These are phyloP conservation scores for Lagopus muta DNA, from an alignment of 2,113 vertebrate genomes.

Conservation along the genomic window DNA sequence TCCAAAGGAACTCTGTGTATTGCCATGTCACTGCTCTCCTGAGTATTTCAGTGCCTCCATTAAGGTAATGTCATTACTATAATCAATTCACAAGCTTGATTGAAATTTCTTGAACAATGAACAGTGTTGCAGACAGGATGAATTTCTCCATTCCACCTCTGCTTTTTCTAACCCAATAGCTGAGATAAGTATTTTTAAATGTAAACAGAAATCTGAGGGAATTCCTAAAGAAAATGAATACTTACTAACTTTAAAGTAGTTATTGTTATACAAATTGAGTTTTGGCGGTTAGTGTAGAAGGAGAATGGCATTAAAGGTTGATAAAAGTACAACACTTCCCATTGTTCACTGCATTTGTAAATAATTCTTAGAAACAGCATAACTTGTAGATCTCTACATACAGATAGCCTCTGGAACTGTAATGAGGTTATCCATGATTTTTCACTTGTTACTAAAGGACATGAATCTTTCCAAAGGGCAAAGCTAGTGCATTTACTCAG, in stretches of 20 bases:
- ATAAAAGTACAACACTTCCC: neutral
- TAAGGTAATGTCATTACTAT: conserved; percentile 26
- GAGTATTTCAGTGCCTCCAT: neutral
- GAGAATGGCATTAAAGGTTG: neutral
- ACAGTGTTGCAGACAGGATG: neutral
- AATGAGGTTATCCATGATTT: neutral
- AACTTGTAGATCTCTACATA: neutral
- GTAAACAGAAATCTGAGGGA: neutral
- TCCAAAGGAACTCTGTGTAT: neutral
- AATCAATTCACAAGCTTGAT: conserved; percentile 3
- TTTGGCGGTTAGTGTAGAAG: neutral
- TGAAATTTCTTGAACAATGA: conserved; percentile 33
- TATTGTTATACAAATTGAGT: neutral
- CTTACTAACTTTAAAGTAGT: neutral
- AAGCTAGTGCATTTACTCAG: neutral
- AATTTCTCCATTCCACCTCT: neutral
- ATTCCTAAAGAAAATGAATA: neutral
- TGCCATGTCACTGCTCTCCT: neutral
- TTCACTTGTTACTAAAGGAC: neutral
- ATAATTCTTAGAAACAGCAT: neutral
- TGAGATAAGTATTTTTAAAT: conserved; percentile 1
- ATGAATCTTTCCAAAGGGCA: neutral
- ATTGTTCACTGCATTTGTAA: neutral
- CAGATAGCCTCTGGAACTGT: neutral
- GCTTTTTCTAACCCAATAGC: neutral